These are phyloP conservation scores for Sorex fumeus DNA, from an alignment of 2,113 vertebrate species.

Conservation along the genomic window DNA sequence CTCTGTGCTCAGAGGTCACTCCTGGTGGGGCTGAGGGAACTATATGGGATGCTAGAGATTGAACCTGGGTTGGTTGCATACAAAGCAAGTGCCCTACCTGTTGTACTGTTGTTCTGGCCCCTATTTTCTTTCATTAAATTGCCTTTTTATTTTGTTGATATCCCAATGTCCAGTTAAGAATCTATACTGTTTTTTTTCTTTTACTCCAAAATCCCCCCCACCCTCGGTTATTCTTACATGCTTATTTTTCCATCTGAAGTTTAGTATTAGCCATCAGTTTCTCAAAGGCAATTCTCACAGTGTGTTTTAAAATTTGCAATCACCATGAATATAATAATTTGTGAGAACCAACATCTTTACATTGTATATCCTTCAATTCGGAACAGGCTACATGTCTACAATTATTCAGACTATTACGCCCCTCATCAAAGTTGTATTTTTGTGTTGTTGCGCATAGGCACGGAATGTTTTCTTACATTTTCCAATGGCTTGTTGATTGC, in stretches of 20 bases:
- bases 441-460: not conserved
- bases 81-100: no score
- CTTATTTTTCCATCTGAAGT: slow-evolving; percentile 34
- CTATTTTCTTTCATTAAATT: no score
- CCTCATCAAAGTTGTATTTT: not conserved
- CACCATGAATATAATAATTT: slow-evolving; percentile 34
- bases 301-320: slow-evolving; percentile 45
- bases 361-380: slow-evolving; percentile 15
- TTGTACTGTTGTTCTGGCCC: no score
- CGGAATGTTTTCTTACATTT: slow-evolving; percentile 11
- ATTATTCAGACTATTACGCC: slow-evolving; percentile 23
- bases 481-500: slow-evolving; percentile 21
- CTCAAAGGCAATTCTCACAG: slow-evolving; percentile 57
- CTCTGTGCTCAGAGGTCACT: no score
- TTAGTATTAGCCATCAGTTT: slow-evolving; percentile 38
- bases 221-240: not conserved
- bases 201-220: not conserved
- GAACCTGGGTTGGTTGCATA: no score
- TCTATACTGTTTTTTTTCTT: not conserved
- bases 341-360: slow-evolving; percentile 54
- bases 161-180: not conserved
- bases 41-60: no score
- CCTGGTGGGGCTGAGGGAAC: no score
- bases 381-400: not conserved
- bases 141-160: no score